Conservation (phyloP, 1,140 invertebrate genomes). For the Drosophila orosa region DNA sequence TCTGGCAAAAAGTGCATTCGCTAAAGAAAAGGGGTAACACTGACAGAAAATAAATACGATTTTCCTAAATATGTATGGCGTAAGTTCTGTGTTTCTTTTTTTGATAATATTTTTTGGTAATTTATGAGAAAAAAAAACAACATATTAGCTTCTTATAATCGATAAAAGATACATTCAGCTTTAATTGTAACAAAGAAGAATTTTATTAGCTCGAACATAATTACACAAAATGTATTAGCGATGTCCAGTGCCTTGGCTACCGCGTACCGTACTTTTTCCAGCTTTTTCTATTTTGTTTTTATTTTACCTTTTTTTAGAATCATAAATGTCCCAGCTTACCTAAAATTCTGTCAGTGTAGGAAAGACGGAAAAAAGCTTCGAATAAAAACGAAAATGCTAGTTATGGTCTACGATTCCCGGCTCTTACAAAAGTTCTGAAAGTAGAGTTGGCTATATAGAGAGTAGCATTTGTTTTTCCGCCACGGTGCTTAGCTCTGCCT, state of each 20-base stretch:
- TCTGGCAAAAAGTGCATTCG: constrained; percentile 38
- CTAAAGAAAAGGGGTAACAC: constrained; percentile 12
- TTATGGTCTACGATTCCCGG: constrained; percentile 28
- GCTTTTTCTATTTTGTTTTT: neutral
- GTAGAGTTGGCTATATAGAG: constrained; percentile 13
- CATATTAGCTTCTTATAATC: no score
- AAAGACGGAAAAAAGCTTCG: constrained; percentile 25
- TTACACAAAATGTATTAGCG: neutral
- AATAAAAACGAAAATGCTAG: constrained; percentile 53
- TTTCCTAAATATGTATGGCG: neutral
- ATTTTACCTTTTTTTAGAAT: no score
- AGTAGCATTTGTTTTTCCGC: constrained; percentile 37
- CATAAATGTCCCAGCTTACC: neutral
- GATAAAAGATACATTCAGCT: no score
- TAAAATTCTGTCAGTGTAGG: neutral
- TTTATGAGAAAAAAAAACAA: no score
- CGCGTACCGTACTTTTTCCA: no score
- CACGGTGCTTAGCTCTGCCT: constrained; percentile 7
- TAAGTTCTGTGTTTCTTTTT: neutral
- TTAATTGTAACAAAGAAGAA: no score
- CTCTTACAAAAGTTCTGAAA: constrained; percentile 37
- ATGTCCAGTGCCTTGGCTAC: no score
- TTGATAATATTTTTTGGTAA: no score
- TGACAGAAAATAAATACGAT: neutral
- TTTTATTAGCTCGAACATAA: no score